A percentile compares a stretch with the other conserved stretches of the same genome.
These are phyloP conservation scores for Drosophila gaucha DNA, from an alignment of 2,888 invertebrate species.

Conservation along the genomic window DNA sequence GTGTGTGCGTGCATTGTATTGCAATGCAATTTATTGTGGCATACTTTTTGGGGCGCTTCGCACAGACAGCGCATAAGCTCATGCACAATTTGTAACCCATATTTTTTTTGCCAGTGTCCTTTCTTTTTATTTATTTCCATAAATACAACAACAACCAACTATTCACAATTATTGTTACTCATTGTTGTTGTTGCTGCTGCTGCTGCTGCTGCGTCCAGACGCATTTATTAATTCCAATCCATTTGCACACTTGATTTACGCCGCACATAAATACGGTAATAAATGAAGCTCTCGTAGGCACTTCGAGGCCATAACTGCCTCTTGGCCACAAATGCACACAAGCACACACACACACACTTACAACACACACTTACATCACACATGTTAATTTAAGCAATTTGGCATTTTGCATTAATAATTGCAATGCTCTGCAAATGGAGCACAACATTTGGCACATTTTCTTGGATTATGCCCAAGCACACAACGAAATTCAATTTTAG, in stretches of 20 bases:
- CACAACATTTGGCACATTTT: slow-evolving; percentile 42
- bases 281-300: slow-evolving; percentile 69
- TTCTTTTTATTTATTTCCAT: slow-evolving; percentile 30
- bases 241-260: slow-evolving; percentile 82
- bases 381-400: slow-evolving; percentile 54
- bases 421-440: slow-evolving; percentile 43
- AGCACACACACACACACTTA: slow-evolving; percentile 3
- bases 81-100: slow-evolving; percentile 31
- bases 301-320: slow-evolving; percentile 44
- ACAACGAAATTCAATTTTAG: slow-evolving; percentile 24
- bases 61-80: slow-evolving; percentile 22
- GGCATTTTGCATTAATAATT: slow-evolving; percentile 68
- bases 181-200: background rate
- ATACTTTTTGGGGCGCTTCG: slow-evolving; percentile 33
- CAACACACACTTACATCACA: background rate
- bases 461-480: background rate
- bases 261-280: slow-evolving; percentile 74
- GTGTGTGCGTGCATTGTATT: background rate
- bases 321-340: slow-evolving; percentile 32
- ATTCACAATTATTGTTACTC: slow-evolving; percentile 18
- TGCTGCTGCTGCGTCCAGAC: slow-evolving; percentile 37
- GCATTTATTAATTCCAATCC: slow-evolving; percentile 83
- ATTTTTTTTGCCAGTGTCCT: slow-evolving; percentile 1
- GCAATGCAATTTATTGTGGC: slow-evolving; percentile 41
- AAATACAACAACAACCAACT: slow-evolving; percentile 47